A percentile compares a stretch with the other conserved stretches of the same genome.
Conservation (phyloP, 2,888 invertebrate genomes). For the Noctua janthina region DNA sequence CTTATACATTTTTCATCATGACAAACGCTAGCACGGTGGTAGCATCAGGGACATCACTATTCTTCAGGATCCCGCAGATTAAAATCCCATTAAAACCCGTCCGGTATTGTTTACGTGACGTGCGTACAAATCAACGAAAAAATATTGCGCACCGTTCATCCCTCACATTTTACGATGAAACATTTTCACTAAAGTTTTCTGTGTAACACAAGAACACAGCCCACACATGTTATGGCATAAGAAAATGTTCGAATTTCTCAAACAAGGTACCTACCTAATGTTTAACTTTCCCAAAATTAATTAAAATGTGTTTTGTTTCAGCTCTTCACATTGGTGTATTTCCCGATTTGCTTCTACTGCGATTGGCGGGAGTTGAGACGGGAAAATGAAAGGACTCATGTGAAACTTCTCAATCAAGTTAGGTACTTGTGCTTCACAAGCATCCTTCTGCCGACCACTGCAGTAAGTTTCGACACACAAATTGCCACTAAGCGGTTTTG, state of each 20-base stretch:
- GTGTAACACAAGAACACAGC: conserved; percentile 26
- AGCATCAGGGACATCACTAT: conserved; percentile 39
- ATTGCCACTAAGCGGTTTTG: conserved; percentile 50
- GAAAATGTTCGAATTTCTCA: conserved; percentile 39
- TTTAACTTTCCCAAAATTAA: conserved; percentile 26
- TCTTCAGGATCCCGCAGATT: conserved; percentile 52
- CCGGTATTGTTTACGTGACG: conserved; percentile 61
- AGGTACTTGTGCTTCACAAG: conserved; percentile 79
- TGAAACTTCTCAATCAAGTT: conserved; percentile 74
- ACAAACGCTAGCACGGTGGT: conserved; percentile 9
- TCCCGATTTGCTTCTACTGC: conserved; percentile 80
- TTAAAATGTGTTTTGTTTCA: conserved; percentile 70
- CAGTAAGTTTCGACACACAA: conserved; percentile 73
- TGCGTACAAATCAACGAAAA: conserved; percentile 54
- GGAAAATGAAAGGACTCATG: conserved; percentile 66
- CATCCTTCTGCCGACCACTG: conserved; percentile 80
- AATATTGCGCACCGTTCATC: conserved; percentile 39
- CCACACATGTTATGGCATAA: conserved; percentile 25
- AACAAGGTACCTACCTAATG: conserved; percentile 17
- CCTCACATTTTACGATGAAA: conserved; percentile 35
- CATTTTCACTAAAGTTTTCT: conserved; percentile 39
- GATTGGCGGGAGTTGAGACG: conserved; percentile 78
- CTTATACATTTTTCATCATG: conserved; percentile 24
- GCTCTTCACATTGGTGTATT: conserved; percentile 77
- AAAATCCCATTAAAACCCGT: conserved; percentile 59